A percentile compares a stretch with the other conserved stretches of the same genome.
These are phyloP conservation scores for Butorides virescens DNA, from an alignment of 2,113 vertebrate species.

Conservation along the genomic window DNA sequence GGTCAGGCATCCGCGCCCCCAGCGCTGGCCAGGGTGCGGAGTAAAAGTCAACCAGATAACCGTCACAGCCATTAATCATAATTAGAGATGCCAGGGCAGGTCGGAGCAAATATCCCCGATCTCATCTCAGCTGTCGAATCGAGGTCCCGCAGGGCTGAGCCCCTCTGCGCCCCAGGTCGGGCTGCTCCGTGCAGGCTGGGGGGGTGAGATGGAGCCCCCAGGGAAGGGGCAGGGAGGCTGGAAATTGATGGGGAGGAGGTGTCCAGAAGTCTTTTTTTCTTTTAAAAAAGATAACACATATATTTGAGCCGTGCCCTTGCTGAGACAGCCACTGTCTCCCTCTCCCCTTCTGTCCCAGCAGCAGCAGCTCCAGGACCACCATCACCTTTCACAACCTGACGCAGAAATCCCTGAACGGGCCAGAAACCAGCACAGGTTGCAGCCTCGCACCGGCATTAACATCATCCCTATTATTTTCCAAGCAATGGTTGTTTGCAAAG, in stretches of 20 bases:
- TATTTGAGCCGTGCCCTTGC: accelerated
- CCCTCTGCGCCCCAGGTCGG: accelerated
- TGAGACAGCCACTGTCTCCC: not conserved
- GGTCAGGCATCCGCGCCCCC: not conserved
- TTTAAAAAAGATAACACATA: accelerated
- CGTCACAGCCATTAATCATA: not conserved
- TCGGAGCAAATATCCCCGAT: not conserved
- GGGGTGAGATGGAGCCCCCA: accelerated
- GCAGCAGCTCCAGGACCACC: not conserved
- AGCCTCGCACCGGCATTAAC: not conserved
- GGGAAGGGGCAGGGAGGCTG: not conserved
- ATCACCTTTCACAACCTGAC: not conserved
- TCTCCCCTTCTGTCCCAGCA: not conserved
- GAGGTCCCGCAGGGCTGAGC: not conserved
- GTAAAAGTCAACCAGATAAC: not conserved
- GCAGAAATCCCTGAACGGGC: not conserved
- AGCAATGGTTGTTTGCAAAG: not conserved
- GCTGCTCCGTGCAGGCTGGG: not conserved
- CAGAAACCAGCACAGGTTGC: not conserved
- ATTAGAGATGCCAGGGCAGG: not conserved
- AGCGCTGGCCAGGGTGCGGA: not conserved
- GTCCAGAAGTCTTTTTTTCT: too few species aligned
- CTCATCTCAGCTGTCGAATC: not conserved
- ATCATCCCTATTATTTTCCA: accelerated
- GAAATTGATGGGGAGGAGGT: not conserved